Conservation (phyloP, 2,113 vertebrate genomes). For the Pedetes capensis region DNA sequence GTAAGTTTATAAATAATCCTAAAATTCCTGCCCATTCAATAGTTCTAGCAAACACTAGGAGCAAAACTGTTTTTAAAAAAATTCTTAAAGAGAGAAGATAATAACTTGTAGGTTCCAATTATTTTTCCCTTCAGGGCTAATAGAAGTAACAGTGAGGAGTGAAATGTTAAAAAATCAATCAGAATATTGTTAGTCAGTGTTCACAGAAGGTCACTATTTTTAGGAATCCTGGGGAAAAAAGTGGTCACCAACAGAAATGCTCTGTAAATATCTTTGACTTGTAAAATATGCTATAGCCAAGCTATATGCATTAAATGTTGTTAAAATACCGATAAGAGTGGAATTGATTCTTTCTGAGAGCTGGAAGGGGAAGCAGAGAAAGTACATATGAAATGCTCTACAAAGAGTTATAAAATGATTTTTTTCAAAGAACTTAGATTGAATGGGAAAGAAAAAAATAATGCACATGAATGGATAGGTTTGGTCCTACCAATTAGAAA, state of each 20-base stretch:
- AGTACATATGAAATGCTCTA: background rate
- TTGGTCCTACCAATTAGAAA: background rate
- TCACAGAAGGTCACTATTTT: background rate
- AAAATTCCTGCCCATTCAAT: background rate
- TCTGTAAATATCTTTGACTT: conserved; percentile 16
- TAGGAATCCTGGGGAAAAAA: background rate
- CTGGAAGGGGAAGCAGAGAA: background rate
- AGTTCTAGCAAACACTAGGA: background rate
- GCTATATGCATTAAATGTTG: background rate
- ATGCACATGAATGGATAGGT: background rate
- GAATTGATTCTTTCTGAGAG: background rate
- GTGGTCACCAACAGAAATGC: background rate
- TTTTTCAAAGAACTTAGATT: background rate
- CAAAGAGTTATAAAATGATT: background rate
- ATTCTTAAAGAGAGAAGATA: background rate
- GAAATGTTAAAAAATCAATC: background rate
- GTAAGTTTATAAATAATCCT: conserved; percentile 6
- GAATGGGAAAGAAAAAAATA: background rate
- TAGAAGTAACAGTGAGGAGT: background rate
- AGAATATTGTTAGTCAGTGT: background rate
- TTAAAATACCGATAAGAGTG: background rate
- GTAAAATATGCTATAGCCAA: background rate
- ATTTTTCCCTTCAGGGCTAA: background rate
- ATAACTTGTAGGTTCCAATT: background rate
- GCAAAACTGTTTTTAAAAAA: background rate